phyloP scores from a whole-genome alignment of 1,140 invertebrate genomes.

The Pseudomyrmex dendroicus region DNA sequence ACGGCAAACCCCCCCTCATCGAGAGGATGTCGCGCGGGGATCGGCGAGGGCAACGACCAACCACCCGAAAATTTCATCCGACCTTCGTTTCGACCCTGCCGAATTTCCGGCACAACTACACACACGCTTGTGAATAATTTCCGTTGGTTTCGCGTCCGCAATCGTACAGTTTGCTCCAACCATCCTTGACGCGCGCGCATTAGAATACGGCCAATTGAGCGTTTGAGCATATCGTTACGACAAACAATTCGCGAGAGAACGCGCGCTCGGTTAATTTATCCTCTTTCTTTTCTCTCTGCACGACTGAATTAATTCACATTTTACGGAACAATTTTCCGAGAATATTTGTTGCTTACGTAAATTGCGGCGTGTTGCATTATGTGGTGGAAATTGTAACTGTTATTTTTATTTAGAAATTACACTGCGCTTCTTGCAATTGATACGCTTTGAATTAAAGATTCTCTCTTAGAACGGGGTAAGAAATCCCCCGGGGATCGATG shows the following conservation, averaged over 20 bases:
- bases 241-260: no score
- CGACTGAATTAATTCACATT: no score
- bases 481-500: neutral
- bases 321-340: no score
- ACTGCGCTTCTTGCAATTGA: neutral
- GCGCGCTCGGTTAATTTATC: no score
- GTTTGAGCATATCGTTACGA: neutral
- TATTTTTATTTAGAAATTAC: no score
- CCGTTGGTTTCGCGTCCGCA: constrained; percentile 23
- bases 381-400: no score
- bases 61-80: constrained; percentile 62
- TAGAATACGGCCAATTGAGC: neutral
- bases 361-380: no score
- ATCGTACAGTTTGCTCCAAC: neutral
- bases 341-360: no score
- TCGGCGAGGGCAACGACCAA: neutral
- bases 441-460: constrained; percentile 12
- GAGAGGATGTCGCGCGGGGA: neutral
- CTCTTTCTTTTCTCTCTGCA: no score
- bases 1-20: neutral
- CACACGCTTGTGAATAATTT: constrained; percentile 65
- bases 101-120: constrained; percentile 38
- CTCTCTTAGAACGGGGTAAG: neutral
- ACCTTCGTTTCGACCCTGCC: neutral
- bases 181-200: neutral